Base-by-base conservation (phyloP, 1,140 invertebrate species). In the Teleopsis dalmanni region DNA sequence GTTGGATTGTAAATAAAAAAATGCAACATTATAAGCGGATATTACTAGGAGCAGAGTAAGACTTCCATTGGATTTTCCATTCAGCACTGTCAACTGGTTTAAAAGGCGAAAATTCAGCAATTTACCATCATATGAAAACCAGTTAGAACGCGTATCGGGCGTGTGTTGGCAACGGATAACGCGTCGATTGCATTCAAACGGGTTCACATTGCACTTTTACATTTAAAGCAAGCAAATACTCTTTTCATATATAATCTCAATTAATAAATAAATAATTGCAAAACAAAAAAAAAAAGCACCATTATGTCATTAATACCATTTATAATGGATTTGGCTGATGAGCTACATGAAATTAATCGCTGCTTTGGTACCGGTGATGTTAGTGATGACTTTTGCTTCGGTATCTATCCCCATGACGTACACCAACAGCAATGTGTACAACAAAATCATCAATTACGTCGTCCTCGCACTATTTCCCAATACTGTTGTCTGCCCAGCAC, bases 41-140 rank as follows among this genome's bases (percentile, higher is more conserved):
- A 35, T n/a, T 35, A 31, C 13, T 31, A 31, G 7, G n/a, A n/a
- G n/a, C n/a, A n/a, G n/a, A n/a, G n/a, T n/a, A 29, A 27, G 46
- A 37, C 23, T 48, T 48, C 36, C 46, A 27, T 10, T 48, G 14
- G 14, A 22, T 19, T 52, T 68, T 67, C 65, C 64, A 68, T 68
- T 68, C 65, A 68, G 65, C 65, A 57, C 62, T 55, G 60, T 57
- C 59, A 56, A 55, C 60, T 52, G 55, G 55, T 59, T 67, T 67
- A 65, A 65, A 68, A 65, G 60, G 51, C 52, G 47, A 41, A 48
- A 54, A 67, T 65, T 66, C 63, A 66, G 63, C 63, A 53, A 58
- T 63, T 59, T 60, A 57, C 36, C 46, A 50, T 65, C 65, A 67
- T 58, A 61, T 54, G 62, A 51, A 56, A 66, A 57, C 52, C 60